Conservation (phyloP, 2,113 vertebrate genomes). For the Gavia stellata region DNA sequence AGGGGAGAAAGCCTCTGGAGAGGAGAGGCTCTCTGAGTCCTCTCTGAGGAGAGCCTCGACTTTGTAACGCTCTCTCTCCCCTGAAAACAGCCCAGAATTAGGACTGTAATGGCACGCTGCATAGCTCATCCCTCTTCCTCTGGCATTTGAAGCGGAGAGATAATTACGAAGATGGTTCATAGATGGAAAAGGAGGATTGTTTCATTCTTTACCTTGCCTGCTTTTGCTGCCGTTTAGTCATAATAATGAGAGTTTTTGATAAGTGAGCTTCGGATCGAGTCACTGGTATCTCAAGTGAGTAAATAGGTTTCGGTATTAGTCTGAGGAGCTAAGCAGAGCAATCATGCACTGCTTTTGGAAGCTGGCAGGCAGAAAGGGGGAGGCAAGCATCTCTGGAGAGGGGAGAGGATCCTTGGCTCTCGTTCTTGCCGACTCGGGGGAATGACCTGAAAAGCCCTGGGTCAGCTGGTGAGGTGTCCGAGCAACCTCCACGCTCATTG, state of each 20-base stretch:
- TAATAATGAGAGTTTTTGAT: conserved; percentile 43
- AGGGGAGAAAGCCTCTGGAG: neutral
- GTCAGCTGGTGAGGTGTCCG: neutral
- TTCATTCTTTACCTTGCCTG: conserved; percentile 26
- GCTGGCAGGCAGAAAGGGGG: neutral
- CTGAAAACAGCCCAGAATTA: neutral
- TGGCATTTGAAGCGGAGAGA: neutral
- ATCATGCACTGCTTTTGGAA: neutral
- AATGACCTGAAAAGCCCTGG: neutral
- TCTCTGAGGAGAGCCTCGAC: neutral
- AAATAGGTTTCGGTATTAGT: conserved; percentile 19
- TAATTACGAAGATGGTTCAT: conserved; percentile 5
- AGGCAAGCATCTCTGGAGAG: neutral
- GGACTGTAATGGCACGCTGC: neutral
- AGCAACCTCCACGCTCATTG: accelerated
- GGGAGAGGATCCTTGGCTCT: neutral
- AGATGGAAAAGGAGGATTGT: neutral
- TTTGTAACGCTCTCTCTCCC: neutral
- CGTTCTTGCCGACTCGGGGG: neutral
- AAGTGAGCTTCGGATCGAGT: conserved; percentile 45
- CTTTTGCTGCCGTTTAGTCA: conserved; percentile 59
- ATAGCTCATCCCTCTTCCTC: neutral
- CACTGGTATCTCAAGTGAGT: conserved; percentile 18
- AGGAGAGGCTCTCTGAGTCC: no score
- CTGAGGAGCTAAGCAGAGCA: neutral